phyloP scores from a whole-genome alignment of 2,888 invertebrate genomes.

The Fissipunctia ypsillon region DNA sequence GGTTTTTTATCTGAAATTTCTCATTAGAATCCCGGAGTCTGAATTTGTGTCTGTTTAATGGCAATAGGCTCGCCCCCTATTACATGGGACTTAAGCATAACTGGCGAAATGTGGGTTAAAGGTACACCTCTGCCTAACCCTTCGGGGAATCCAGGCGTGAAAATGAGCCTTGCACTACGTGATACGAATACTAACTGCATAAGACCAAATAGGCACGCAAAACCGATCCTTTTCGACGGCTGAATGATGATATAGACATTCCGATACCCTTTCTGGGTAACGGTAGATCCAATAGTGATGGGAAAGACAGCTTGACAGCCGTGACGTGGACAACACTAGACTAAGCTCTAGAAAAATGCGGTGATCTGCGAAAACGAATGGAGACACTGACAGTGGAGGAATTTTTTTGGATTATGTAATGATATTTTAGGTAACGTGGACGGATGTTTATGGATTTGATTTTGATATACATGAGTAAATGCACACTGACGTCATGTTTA shows the following conservation, averaged over 20 bases:
- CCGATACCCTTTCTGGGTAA: constrained; percentile 40
- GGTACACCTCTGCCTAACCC: no score
- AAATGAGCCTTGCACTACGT: constrained; percentile 29
- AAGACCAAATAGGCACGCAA: constrained; percentile 23
- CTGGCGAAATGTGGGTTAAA: no score
- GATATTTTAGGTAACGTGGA: no score
- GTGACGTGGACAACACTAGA: not conserved
- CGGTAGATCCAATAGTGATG: constrained; percentile 1
- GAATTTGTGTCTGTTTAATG: no score
- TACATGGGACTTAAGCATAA: no score
- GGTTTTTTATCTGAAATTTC: no score
- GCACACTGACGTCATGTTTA: no score
- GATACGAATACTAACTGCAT: constrained; percentile 18
- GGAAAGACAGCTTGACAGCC: constrained; percentile 26
- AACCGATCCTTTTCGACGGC: constrained; percentile 32
- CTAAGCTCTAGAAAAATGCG: not conserved
- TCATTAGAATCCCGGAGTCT: no score
- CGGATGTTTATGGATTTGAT: no score
- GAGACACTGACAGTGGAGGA: not conserved
- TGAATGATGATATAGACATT: constrained; percentile 37
- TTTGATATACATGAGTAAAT: no score
- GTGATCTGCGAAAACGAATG: not conserved
- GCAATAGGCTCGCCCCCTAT: no score
- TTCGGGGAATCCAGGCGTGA: no score
- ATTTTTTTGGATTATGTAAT: not conserved